Conservation (phyloP, 2,113 vertebrate genomes). For the Cromileptes altivelis region DNA sequence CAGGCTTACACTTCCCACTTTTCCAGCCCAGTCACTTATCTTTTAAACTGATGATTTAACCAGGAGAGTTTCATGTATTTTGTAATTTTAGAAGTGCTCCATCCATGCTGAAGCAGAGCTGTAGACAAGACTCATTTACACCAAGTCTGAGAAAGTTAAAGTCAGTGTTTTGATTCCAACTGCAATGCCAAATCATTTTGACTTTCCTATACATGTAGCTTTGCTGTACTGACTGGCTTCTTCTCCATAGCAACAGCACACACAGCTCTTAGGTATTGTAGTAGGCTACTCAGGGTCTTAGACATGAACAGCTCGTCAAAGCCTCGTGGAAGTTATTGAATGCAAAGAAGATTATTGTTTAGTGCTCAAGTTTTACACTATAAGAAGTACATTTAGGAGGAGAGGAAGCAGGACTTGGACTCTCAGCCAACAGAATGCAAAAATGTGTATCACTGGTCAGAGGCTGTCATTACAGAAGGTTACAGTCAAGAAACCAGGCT, state of each 20-base stretch:
- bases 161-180: neutral
- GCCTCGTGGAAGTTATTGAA: too few species aligned
- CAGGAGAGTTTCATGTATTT: neutral
- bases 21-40: neutral
- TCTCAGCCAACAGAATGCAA: neutral
- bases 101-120: neutral
- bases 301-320: too few species aligned
- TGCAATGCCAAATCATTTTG: neutral
- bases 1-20: neutral
- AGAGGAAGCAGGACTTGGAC: neutral
- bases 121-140: neutral
- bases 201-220: neutral
- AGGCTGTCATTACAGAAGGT: neutral
- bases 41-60: neutral
- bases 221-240: too few species aligned
- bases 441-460: too few species aligned
- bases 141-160: neutral
- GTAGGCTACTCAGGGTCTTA: too few species aligned
- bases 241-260: too few species aligned
- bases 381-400: neutral
- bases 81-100: too few species aligned
- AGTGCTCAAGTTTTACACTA: too few species aligned
- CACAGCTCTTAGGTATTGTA: too few species aligned
- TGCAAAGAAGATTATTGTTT: too few species aligned
- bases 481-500: neutral